Conservation (phyloP, 2,888 invertebrate genomes). For the Caenorhabditis sinica region DNA sequence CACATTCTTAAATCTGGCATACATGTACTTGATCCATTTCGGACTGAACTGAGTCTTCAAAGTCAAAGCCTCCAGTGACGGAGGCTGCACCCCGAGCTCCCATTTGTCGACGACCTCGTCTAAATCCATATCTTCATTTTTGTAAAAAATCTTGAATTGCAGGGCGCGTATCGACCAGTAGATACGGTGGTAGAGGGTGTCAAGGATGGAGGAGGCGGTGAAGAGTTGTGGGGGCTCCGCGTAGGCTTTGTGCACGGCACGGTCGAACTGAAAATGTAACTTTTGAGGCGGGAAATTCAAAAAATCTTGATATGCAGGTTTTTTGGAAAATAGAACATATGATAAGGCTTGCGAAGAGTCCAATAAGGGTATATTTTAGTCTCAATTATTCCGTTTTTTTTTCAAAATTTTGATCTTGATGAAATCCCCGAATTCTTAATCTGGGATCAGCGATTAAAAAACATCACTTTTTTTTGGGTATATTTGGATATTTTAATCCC, state of each 20-base stretch:
- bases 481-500: no score
- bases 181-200: conserved; percentile 70
- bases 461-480: no score
- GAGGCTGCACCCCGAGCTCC: conserved; percentile 74
- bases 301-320: no score
- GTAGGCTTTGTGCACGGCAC: conserved; percentile 74
- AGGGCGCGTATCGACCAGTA: conserved; percentile 76
- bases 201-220: conserved; percentile 59
- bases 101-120: conserved; percentile 74
- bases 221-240: conserved; percentile 71
- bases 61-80: conserved; percentile 63
- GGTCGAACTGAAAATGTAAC: conserved; percentile 71
- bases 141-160: conserved; percentile 78
- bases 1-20: conserved; percentile 80
- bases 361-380: no score
- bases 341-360: no score
- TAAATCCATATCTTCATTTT: conserved; percentile 77
- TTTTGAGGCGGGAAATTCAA: not conserved
- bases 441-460: no score
- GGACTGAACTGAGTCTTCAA: conserved; percentile 66
- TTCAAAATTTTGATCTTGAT: no score
- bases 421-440: no score
- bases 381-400: no score
- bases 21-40: conserved; percentile 81
- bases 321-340: no score